These are phyloP conservation scores for Tetramorium parvispinum DNA, from an alignment of 1,140 invertebrate species.

Conservation along the genomic window DNA sequence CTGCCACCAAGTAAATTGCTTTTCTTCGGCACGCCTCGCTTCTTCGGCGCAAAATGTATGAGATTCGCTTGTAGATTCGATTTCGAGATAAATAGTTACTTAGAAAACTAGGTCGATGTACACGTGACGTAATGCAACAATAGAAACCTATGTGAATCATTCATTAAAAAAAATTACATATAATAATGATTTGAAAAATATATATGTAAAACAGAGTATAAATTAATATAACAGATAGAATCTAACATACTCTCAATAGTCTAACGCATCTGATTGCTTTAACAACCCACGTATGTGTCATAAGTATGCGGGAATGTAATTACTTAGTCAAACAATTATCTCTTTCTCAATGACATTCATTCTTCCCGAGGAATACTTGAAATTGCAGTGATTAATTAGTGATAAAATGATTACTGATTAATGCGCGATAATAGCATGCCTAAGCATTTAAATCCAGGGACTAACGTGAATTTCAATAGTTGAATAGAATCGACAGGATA, in stretches of 20 bases:
- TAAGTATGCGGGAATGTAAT: slow-evolving; percentile 27
- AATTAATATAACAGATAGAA: neutral
- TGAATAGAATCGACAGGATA: neutral
- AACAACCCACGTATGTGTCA: neutral
- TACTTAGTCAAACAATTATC: slow-evolving; percentile 28
- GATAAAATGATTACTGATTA: neutral
- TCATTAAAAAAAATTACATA: neutral
- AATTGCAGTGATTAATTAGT: slow-evolving; percentile 15
- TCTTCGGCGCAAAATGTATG: slow-evolving; percentile 21
- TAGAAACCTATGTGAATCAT: neutral
- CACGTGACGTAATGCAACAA: neutral
- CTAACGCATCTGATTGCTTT: neutral
- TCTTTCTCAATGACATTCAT: slow-evolving; percentile 9
- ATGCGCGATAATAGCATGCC: neutral
- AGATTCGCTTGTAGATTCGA: slow-evolving; percentile 1
- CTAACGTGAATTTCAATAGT: neutral
- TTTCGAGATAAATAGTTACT: neutral
- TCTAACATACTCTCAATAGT: neutral
- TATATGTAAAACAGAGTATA: neutral
- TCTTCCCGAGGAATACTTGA: neutral
- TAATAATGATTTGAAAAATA: neutral
- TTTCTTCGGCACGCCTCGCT: slow-evolving; percentile 13
- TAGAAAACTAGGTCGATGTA: neutral
- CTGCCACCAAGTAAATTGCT: slow-evolving; percentile 45
- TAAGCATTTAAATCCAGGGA: neutral